phyloP scores from a whole-genome alignment of 2,113 vertebrate genomes.

The Camelus bactrianus region DNA sequence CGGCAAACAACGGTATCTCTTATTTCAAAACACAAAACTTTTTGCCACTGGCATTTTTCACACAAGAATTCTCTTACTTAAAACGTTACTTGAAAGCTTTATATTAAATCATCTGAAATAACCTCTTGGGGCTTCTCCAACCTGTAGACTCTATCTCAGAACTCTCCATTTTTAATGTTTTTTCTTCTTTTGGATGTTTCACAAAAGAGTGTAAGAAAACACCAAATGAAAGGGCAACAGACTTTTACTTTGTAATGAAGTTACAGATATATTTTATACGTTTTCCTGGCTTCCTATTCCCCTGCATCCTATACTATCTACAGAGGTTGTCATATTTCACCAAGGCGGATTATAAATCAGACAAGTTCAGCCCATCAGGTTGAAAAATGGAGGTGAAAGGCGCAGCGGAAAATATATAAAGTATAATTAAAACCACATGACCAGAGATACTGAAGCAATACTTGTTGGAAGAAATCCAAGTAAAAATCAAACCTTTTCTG shows the following conservation, averaged over 20 bases:
- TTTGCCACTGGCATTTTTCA: background rate
- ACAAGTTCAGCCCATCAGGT: background rate
- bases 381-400: conserved; percentile 69
- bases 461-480: conserved; percentile 66
- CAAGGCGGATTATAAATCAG: conserved; percentile 70
- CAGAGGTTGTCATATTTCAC: conserved; percentile 47
- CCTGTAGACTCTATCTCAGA: background rate
- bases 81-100: background rate
- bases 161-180: background rate
- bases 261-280: background rate
- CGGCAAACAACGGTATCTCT: conserved; percentile 67
- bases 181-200: background rate
- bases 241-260: background rate
- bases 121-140: background rate
- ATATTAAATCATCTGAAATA: background rate
- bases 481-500: conserved; percentile 60
- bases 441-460: conserved; percentile 66
- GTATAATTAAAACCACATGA: conserved; percentile 83
- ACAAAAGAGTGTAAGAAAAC: conserved; percentile 15
- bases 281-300: background rate
- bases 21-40: conserved; percentile 35
- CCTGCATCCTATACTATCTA: background rate
- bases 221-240: background rate
- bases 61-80: background rate
- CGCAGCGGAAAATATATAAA: conserved; percentile 77